These are phyloP conservation scores for Melipona beecheii DNA, from an alignment of 2,888 invertebrate genomes.

Conservation along the genomic window DNA sequence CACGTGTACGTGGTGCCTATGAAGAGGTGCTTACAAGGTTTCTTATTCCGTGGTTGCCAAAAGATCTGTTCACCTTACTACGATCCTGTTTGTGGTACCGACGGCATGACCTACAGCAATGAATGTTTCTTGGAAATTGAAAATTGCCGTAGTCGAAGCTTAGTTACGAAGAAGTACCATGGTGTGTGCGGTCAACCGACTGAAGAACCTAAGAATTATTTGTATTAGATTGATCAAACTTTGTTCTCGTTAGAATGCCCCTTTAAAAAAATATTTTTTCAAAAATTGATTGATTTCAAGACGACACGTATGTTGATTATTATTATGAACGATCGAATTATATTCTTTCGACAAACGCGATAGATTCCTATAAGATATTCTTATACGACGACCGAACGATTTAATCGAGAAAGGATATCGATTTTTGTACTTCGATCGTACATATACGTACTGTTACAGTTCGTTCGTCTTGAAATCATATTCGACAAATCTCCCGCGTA, in stretches of 20 bases:
- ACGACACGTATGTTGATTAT: constrained; percentile 1
- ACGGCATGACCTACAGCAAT: constrained; percentile 96
- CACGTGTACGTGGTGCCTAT: constrained; percentile 96
- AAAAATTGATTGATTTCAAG: constrained; percentile 26
- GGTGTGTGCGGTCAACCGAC: constrained; percentile 94
- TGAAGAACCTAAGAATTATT: constrained; percentile 94
- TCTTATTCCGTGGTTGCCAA: constrained; percentile 94
- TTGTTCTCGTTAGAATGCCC: constrained; percentile 23
- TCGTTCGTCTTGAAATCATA: constrained; percentile 18
- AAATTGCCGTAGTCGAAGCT: constrained; percentile 93
- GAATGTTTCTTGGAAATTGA: constrained; percentile 96
- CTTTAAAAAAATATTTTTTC: constrained; percentile 43
- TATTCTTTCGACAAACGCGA: constrained; percentile 10
- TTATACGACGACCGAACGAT: background rate
- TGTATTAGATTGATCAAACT: constrained; percentile 86
- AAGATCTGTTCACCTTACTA: constrained; percentile 94
- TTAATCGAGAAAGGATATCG: background rate
- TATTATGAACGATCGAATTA: background rate
- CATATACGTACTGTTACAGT: background rate
- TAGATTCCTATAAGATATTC: background rate
- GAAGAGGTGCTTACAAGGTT: constrained; percentile 93
- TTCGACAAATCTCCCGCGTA: constrained; percentile 1
- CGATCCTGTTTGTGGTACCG: constrained; percentile 97
- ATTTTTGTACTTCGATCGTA: background rate
- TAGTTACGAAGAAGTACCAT: constrained; percentile 91